Conservation (phyloP, 1,140 invertebrate species). For the Mizuhopecten yessoensis region DNA sequence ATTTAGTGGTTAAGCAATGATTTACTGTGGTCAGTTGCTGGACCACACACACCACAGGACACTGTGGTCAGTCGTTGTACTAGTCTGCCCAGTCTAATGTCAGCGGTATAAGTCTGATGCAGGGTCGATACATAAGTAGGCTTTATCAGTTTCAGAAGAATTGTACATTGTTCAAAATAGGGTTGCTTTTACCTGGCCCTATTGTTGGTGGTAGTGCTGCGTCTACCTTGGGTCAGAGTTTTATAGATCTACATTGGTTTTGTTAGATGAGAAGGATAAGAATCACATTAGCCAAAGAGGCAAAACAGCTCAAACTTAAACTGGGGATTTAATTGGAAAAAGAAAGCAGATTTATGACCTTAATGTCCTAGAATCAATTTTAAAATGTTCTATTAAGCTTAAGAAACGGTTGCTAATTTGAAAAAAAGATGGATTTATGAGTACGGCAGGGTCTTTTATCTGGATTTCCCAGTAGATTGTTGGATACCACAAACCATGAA, state of each 20-base stretch:
- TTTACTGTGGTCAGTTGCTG: conserved; percentile 37
- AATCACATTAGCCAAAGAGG: background rate
- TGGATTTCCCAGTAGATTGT: background rate
- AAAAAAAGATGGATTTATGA: conserved; percentile 1
- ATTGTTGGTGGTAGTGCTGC: background rate
- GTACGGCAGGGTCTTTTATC: background rate
- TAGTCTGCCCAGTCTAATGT: background rate
- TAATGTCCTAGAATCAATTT: background rate
- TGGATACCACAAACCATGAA: background rate
- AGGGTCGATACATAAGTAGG: background rate
- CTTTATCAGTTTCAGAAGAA: background rate
- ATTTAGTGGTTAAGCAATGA: conserved; percentile 26
- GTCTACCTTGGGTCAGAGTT: background rate
- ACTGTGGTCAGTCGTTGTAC: background rate
- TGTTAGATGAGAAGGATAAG: background rate
- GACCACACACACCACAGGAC: background rate
- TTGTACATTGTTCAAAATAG: background rate
- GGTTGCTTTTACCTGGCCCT: conserved; percentile 6
- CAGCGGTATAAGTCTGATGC: background rate
- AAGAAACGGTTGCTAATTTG: background rate
- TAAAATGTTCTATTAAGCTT: conserved; percentile 16
- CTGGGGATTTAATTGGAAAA: background rate
- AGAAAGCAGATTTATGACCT: conserved; percentile 19
- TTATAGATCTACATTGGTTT: background rate
- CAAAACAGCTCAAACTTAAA: background rate